Evolutionary conservation across 2,797 vertebrate genomes (phyloP).

Genomic region (Silurus aristotelis): DNA sequence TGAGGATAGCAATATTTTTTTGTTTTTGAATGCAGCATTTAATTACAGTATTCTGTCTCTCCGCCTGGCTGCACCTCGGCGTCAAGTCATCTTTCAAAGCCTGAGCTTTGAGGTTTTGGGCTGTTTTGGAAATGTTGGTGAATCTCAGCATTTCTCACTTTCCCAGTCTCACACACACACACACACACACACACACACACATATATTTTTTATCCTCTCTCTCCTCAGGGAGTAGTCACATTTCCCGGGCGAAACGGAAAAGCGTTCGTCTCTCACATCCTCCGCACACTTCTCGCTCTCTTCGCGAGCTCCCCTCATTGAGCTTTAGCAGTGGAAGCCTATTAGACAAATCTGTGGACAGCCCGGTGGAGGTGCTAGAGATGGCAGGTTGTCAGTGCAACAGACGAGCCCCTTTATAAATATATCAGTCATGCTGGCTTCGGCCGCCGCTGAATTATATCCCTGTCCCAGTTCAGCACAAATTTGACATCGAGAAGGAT

Average conservation of each 20-base stretch:
- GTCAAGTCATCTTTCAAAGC: conserved; percentile 13
- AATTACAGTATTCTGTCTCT: conserved; percentile 1
- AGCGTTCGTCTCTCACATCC: conserved; percentile 60
- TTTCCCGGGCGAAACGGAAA: conserved; percentile 68
- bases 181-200: conserved; percentile 5
- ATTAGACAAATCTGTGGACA: conserved; percentile 78
- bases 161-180: conserved; percentile 1
- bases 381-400: conserved; percentile 73
- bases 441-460: conserved; percentile 66
- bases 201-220: conserved; percentile 58
- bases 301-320: conserved; percentile 42
- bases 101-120: not conserved
- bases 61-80: conserved; percentile 3
- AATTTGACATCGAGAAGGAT: conserved; percentile 56
- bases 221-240: conserved; percentile 72
- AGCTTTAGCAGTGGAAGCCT: conserved; percentile 70
- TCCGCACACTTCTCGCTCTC: conserved; percentile 50
- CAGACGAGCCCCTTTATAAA: conserved; percentile 72
- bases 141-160: conserved; percentile 32
- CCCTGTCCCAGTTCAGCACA: conserved; percentile 65
- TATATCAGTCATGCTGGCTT: conserved; percentile 81
- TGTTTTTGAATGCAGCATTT: not conserved
- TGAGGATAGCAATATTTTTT: not conserved
- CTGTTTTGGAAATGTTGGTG: conserved; percentile 21
- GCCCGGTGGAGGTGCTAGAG: conserved; percentile 66